A percentile compares a stretch with the other conserved stretches of the same genome.
phyloP scores from a whole-genome alignment of 2,797 vertebrate genomes.

The Ceryle rudis region DNA sequence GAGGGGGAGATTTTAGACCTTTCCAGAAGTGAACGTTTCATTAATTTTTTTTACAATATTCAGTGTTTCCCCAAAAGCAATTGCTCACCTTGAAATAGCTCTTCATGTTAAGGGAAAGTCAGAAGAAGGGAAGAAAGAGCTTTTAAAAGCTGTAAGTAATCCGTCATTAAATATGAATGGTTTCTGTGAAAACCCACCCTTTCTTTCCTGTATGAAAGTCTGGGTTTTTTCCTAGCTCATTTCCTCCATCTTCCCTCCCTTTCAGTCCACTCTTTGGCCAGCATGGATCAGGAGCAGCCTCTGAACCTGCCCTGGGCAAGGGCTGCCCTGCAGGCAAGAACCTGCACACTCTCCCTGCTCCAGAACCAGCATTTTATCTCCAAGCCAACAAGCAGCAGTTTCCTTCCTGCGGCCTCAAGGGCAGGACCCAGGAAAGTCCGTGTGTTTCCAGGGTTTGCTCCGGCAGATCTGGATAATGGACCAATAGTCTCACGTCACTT shows the following conservation, averaged over 20 bases:
- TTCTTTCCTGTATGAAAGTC: neutral
- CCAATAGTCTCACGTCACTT: neutral
- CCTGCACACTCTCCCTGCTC: neutral
- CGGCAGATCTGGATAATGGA: neutral
- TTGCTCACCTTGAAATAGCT: neutral
- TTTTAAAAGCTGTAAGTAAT: neutral
- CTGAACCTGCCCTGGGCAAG: neutral
- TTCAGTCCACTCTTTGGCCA: neutral
- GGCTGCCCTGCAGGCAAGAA: neutral
- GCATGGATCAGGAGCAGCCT: neutral
- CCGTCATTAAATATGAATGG: neutral
- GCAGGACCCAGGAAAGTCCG: neutral
- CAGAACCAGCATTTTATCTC: neutral
- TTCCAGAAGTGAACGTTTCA: neutral
- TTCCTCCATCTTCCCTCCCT: neutral
- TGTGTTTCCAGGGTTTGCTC: neutral
- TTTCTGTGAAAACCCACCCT: neutral
- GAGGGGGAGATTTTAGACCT: neutral
- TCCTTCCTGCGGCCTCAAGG: neutral
- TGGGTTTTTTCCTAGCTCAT: neutral
- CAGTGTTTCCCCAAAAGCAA: neutral
- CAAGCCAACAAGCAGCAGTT: neutral
- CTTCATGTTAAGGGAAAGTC: neutral
- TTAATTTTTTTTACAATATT: neutral
- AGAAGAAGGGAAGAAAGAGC: neutral